A percentile compares a stretch with the other conserved stretches of the same genome.
Evolutionary conservation across 2,797 vertebrate genomes (phyloP).

Genomic region (Vespertilio murinus): DNA sequence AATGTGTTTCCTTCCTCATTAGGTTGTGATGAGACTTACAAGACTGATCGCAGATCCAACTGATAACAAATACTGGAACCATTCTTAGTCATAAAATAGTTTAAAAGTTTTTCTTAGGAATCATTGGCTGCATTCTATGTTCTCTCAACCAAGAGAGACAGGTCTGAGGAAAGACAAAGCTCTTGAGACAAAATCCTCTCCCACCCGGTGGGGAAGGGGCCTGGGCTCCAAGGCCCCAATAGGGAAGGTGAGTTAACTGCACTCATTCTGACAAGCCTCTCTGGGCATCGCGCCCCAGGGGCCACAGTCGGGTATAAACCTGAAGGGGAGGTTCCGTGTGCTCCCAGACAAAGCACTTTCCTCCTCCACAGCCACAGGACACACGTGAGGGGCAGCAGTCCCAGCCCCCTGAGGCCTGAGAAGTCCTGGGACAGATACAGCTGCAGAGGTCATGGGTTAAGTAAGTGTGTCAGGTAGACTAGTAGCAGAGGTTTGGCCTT

Average conservation of each 20-base stretch:
- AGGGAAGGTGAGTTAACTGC: not conserved
- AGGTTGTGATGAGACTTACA: not conserved
- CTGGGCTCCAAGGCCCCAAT: not conserved
- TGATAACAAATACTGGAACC: not conserved
- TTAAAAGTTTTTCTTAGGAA: not conserved
- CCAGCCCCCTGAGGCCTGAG: not conserved
- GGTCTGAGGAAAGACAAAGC: not conserved
- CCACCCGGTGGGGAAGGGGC: too few relatives aligned
- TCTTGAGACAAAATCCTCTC: not conserved
- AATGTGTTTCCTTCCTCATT: not conserved
- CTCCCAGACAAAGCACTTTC: not conserved
- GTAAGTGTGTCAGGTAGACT: not conserved
- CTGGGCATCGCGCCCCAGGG: accelerated
- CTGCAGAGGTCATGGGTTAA: not conserved
- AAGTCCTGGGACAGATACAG: not conserved
- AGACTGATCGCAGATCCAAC: not conserved
- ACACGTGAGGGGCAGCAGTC: not conserved
- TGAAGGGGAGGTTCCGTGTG: not conserved
- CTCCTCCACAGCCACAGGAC: not conserved
- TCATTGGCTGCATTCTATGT: not conserved
- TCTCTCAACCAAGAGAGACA: not conserved
- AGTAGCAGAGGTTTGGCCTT: not conserved
- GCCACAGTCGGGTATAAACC: not conserved
- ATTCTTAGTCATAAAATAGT: not conserved
- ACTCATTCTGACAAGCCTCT: not conserved